phyloP scores from a whole-genome alignment of 2,888 invertebrate genomes.

The Laothoe populi region DNA sequence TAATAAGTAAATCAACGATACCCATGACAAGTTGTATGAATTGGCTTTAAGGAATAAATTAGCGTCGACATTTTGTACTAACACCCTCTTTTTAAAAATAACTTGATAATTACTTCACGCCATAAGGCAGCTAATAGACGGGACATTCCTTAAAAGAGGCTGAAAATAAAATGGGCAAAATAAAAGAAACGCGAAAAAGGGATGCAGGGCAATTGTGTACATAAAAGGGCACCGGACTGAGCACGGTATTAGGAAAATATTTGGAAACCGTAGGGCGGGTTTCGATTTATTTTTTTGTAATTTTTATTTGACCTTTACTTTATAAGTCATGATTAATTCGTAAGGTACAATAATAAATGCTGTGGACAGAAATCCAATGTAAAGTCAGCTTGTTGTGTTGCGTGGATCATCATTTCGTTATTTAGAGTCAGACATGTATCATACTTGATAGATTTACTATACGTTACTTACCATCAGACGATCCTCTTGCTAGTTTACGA shows the following conservation, averaged over 20 bases:
- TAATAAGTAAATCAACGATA: too few relatives aligned
- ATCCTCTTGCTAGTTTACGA: too few relatives aligned
- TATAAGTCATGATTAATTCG: too few relatives aligned
- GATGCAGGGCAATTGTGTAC: slow-evolving; percentile 76
- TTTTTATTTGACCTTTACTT: too few relatives aligned
- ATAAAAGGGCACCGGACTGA: slow-evolving; percentile 74
- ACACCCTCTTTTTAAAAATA: slow-evolving; percentile 15
- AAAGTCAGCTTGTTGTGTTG: too few relatives aligned
- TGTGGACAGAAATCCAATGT: too few relatives aligned
- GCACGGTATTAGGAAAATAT: slow-evolving; percentile 73
- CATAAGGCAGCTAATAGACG: slow-evolving; percentile 47
- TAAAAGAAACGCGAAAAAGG: slow-evolving; percentile 80
- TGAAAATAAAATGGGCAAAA: slow-evolving; percentile 61
- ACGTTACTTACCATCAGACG: too few relatives aligned
- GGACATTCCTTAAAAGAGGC: slow-evolving; percentile 64
- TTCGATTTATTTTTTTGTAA: slow-evolving; percentile 9
- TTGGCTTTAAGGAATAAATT: not conserved
- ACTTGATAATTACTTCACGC: slow-evolving; percentile 39
- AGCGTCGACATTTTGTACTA: not conserved
- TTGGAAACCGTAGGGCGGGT: slow-evolving; percentile 52
- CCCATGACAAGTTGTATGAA: too few relatives aligned
- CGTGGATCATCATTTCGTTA: too few relatives aligned
- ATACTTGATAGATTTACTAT: too few relatives aligned
- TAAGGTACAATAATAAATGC: too few relatives aligned
- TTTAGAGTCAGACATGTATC: too few relatives aligned